A percentile compares a stretch with the other conserved stretches of the same genome.
phyloP scores from a whole-genome alignment of 2,888 invertebrate genomes.

The Clostera curtula region DNA sequence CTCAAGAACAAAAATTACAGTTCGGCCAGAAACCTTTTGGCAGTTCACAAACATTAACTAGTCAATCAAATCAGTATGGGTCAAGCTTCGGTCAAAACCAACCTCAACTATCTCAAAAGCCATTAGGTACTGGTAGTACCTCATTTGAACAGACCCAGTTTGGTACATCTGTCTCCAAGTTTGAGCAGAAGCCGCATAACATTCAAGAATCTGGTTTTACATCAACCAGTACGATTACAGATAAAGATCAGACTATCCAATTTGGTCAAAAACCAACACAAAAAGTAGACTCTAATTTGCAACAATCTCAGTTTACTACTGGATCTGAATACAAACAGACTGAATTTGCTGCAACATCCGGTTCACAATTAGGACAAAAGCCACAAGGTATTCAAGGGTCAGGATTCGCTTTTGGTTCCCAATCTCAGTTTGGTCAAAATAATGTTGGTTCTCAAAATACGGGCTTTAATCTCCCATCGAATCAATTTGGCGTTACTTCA shows the following conservation, averaged over 20 bases:
- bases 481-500: constrained; percentile 1
- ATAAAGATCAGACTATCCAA: background rate
- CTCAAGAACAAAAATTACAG: background rate
- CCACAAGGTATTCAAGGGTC: background rate
- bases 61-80: no score
- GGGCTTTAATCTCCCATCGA: background rate
- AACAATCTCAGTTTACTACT: no score
- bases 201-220: background rate
- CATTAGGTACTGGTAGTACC: constrained; percentile 5
- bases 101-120: background rate
- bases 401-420: background rate
- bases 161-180: background rate
- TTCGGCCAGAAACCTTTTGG: background rate
- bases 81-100: background rate
- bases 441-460: background rate
- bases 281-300: background rate
- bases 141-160: no score
- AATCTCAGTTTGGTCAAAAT: background rate
- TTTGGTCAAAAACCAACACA: background rate
- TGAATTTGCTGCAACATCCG: background rate
- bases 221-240: background rate
- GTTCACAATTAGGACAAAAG: background rate
- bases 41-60: background rate
- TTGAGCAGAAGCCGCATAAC: background rate
- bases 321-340: no score